Conservation (phyloP, 2,888 invertebrate genomes). For the Oligia latruncula region DNA sequence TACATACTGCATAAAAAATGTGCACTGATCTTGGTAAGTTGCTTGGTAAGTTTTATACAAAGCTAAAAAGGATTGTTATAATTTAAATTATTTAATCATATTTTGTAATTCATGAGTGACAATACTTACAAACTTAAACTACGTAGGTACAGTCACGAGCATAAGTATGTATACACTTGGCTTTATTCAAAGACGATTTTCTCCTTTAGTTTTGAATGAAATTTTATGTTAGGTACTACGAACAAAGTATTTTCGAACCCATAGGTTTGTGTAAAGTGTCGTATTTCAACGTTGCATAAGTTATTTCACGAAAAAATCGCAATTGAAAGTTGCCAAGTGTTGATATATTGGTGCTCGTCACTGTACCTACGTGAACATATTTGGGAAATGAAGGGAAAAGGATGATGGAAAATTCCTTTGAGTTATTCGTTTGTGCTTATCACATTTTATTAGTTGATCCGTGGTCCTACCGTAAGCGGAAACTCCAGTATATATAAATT, state of each 20-base stretch:
- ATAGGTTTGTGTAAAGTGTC: no score
- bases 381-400: not conserved
- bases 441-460: conserved; percentile 43
- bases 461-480: conserved; percentile 52
- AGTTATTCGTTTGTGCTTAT: conserved; percentile 43
- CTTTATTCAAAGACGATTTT: no score
- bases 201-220: no score
- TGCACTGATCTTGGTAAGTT: not conserved
- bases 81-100: not conserved
- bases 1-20: not conserved
- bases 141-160: no score
- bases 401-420: not conserved
- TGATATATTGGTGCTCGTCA: no score
- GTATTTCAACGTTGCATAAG: no score
- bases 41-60: not conserved
- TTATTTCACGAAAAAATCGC: no score
- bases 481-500: not conserved
- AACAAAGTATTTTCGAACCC: no score
- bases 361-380: not conserved
- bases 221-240: no score
- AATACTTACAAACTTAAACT: no score
- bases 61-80: not conserved
- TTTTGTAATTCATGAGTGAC: not conserved
- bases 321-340: no score
- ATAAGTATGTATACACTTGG: no score